These are phyloP conservation scores for Notiomystis cincta DNA, from an alignment of 2,113 vertebrate species.

Conservation along the genomic window DNA sequence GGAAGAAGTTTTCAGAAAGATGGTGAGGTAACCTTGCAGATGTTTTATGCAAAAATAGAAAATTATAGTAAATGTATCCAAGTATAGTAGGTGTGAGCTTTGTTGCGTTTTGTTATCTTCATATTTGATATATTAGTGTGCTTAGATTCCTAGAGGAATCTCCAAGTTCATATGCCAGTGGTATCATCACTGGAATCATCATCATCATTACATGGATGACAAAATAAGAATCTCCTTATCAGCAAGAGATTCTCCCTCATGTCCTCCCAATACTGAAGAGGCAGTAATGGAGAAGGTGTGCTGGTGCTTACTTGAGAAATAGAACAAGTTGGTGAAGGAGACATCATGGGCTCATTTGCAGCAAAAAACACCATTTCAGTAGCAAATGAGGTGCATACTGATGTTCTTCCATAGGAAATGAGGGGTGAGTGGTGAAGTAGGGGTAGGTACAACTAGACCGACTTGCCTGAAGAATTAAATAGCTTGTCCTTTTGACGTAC, in stretches of 20 bases:
- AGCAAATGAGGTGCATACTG: background rate
- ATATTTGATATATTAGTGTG: background rate
- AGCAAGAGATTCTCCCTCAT: background rate
- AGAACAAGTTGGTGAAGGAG: background rate
- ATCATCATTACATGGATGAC: background rate
- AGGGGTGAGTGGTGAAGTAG: background rate
- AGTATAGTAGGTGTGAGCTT: background rate
- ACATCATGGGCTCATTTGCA: background rate
- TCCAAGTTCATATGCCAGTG: background rate
- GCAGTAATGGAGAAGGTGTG: background rate
- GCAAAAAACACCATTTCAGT: background rate
- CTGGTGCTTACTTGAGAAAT: background rate
- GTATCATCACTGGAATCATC: background rate
- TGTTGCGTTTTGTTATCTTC: background rate
- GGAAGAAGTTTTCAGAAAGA: background rate
- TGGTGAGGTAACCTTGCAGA: background rate
- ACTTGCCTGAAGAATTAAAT: background rate
- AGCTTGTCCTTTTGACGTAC: background rate
- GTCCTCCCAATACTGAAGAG: background rate
- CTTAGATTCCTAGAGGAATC: background rate
- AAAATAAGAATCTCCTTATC: background rate
- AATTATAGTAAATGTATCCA: background rate
- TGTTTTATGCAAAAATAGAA: background rate
- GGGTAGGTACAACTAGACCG: background rate
- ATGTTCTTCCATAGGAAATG: background rate